Evolutionary conservation across 2,888 invertebrate species (phyloP).

Genomic region (Mythimna pallens): DNA sequence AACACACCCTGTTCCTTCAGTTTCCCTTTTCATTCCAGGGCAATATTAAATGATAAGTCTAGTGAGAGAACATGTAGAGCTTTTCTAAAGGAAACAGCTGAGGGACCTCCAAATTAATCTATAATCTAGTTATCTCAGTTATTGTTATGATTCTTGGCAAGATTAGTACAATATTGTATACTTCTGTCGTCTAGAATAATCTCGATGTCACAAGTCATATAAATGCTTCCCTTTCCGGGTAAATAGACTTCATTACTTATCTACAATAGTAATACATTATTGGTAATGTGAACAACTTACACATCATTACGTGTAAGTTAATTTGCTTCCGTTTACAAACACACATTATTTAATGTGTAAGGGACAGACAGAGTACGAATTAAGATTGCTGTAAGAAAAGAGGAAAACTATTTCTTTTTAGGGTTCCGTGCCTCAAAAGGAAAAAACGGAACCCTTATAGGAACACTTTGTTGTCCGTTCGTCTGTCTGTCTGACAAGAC

Average conservation of each 20-base stretch:
- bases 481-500: too few relatives aligned
- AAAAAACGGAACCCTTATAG: too few relatives aligned
- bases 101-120: neutral
- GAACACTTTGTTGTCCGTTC: too few relatives aligned
- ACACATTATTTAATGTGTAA: neutral
- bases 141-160: constrained; percentile 16
- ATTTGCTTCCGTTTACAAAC: constrained; percentile 9
- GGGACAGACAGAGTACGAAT: too few relatives aligned
- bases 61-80: neutral
- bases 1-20: too few relatives aligned
- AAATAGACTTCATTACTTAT: constrained; percentile 26
- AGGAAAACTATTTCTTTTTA: too few relatives aligned
- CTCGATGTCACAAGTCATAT: constrained; percentile 29
- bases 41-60: too few relatives aligned
- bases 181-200: constrained; percentile 14
- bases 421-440: too few relatives aligned
- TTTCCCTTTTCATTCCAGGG: too few relatives aligned
- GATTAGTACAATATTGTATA: constrained; percentile 9
- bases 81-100: neutral
- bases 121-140: neutral
- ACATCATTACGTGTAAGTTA: constrained; percentile 1
- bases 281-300: constrained; percentile 9
- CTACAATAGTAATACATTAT: constrained; percentile 24
- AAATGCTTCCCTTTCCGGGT: constrained; percentile 36
- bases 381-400: too few relatives aligned